A percentile compares a stretch with the other conserved stretches of the same genome.
Evolutionary conservation across 2,113 vertebrate species (phyloP).

Genomic region (Tringa solitaria): DNA sequence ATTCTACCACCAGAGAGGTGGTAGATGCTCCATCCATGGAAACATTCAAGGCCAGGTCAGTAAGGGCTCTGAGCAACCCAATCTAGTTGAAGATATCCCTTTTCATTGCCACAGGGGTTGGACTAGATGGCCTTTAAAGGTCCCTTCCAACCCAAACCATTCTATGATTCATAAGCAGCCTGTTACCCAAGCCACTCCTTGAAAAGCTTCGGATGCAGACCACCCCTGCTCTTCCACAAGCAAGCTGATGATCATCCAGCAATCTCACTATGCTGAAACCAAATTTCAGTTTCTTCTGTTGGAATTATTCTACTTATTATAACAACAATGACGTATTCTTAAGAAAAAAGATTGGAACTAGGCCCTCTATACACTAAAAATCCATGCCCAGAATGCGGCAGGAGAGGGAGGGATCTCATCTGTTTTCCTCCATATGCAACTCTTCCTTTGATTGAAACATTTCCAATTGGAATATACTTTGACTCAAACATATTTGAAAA

Average conservation of each 20-base stretch:
- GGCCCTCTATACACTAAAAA: not conserved
- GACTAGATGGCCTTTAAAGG: not conserved
- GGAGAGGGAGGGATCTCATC: not conserved
- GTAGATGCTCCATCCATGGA: not conserved
- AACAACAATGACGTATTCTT: not conserved
- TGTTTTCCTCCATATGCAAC: not conserved
- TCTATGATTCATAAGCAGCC: not conserved
- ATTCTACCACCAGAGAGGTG: not conserved
- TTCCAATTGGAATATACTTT: conserved; percentile 1
- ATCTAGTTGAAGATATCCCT: not conserved
- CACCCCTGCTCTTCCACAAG: not conserved
- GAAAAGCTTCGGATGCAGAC: not conserved
- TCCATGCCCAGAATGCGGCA: not conserved
- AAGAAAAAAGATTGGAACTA: not conserved
- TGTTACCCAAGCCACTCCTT: not conserved
- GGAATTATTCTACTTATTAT: not conserved
- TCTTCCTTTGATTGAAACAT: not conserved
- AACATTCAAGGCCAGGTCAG: not conserved
- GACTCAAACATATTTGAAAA: not conserved
- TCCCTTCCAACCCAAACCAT: not conserved
- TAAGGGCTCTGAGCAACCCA: not conserved
- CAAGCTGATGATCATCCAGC: not conserved
- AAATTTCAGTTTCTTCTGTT: not conserved
- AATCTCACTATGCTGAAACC: not conserved
- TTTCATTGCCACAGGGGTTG: not conserved